A percentile compares a stretch with the other conserved stretches of the same genome.
These are phyloP conservation scores for Agriopis marginaria DNA, from an alignment of 2,888 invertebrate species.

Conservation along the genomic window DNA sequence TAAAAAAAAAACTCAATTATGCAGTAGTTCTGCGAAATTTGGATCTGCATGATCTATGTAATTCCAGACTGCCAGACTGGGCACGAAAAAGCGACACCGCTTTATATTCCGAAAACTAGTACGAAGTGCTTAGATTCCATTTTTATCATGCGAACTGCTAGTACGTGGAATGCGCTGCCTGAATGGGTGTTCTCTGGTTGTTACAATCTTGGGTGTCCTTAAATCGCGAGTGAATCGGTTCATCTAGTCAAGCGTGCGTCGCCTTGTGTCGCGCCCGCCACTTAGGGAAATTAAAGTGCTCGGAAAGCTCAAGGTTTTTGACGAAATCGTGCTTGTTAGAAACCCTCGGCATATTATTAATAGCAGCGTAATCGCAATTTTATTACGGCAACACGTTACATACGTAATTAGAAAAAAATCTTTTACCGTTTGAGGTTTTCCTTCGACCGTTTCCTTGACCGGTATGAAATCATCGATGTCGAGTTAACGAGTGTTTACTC, in stretches of 20 bases:
- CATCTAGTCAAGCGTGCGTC: conserved; percentile 8
- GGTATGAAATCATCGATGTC: conserved; percentile 76
- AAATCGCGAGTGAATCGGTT: too few species aligned
- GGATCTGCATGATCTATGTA: conserved; percentile 50
- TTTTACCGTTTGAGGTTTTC: conserved; percentile 60
- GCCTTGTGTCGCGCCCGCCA: conserved; percentile 45
- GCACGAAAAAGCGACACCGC: too few species aligned
- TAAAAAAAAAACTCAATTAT: neutral
- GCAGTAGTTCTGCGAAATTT: neutral
- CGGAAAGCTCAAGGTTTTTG: conserved; percentile 60
- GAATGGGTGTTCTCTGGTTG: too few species aligned
- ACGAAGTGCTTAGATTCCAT: too few species aligned
- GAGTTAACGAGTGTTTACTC: conserved; percentile 71
- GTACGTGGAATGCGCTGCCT: too few species aligned
- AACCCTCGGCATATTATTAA: conserved; percentile 47
- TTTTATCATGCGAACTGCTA: too few species aligned
- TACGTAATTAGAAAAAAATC: conserved; percentile 50
- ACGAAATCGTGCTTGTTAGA: conserved; percentile 54
- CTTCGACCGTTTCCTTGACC: conserved; percentile 76
- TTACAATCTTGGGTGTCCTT: too few species aligned
- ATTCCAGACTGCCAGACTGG: too few species aligned
- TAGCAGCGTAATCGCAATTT: conserved; percentile 51
- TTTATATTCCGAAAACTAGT: too few species aligned
- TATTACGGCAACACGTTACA: conserved; percentile 50
- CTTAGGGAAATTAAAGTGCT: conserved; percentile 59